Evolutionary conservation across 2,113 vertebrate genomes (phyloP).

Genomic region (Synodontis membranacea): DNA sequence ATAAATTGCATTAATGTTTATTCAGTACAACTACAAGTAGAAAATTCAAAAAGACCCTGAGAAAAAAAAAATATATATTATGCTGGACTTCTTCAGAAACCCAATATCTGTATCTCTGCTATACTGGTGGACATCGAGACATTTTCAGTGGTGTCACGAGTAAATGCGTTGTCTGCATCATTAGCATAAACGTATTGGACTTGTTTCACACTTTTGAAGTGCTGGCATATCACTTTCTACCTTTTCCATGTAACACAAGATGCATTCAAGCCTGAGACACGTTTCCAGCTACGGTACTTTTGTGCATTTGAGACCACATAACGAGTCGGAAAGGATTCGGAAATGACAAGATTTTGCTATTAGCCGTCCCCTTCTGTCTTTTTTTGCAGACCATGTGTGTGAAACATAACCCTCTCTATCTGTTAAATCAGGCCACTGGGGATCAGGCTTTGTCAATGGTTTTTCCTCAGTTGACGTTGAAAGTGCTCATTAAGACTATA

Average conservation of each 20-base stretch:
- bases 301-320: conserved; percentile 48
- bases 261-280: conserved; percentile 27
- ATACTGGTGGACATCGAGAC: neutral
- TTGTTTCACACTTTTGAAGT: conserved; percentile 32
- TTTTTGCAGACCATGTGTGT: conserved; percentile 21
- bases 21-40: conserved; percentile 36
- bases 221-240: conserved; percentile 24
- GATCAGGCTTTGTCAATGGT: conserved; percentile 54
- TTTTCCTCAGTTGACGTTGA: conserved; percentile 60
- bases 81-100: neutral
- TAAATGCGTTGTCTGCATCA: neutral
- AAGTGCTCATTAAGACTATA: conserved; percentile 66
- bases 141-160: neutral
- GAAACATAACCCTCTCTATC: conserved; percentile 54
- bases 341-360: conserved; percentile 49
- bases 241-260: conserved; percentile 8
- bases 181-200: neutral
- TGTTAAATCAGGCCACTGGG: conserved; percentile 55
- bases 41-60: neutral
- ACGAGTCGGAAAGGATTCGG: conserved; percentile 28
- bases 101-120: neutral
- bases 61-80: neutral
- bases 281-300: conserved; percentile 39
- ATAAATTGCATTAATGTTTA: conserved; percentile 16
- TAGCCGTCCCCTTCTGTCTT: conserved; percentile 39